These are phyloP conservation scores for Notamacropus eugenii DNA, from an alignment of 2,797 vertebrate species.

Conservation along the genomic window DNA sequence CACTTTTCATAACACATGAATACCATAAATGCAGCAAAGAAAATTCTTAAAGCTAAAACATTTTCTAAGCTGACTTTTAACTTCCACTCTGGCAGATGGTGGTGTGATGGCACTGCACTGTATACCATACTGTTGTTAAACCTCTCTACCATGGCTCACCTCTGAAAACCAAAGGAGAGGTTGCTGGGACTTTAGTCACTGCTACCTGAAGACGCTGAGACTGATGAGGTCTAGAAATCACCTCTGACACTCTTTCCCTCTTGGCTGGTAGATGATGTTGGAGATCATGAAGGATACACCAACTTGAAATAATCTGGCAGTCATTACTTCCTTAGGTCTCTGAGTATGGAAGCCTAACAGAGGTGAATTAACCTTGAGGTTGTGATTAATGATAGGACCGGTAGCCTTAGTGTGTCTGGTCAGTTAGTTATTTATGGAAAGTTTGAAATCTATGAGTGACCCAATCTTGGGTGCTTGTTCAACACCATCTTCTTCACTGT, in stretches of 20 bases:
- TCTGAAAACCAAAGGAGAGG: neutral
- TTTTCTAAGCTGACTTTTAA: neutral
- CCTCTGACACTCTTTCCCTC: neutral
- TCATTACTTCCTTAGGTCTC: neutral
- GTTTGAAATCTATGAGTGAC: neutral
- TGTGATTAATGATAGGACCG: neutral
- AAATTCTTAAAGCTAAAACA: neutral
- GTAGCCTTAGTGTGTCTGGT: neutral
- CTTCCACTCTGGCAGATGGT: neutral
- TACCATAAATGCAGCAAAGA: neutral
- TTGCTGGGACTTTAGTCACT: neutral
- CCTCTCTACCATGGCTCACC: neutral
- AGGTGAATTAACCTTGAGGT: neutral
- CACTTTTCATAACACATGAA: neutral
- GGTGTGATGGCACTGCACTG: neutral
- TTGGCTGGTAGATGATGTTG: neutral
- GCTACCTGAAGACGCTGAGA: neutral
- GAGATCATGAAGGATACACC: neutral
- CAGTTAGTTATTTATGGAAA: neutral
- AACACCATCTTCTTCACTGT: no score
- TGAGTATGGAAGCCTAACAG: neutral
- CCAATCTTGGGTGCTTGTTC: neutral
- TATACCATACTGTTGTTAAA: neutral
- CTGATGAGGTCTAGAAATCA: neutral
- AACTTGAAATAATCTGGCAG: neutral